phyloP scores from a whole-genome alignment of 2,113 vertebrate species.

The Jacana jacana region DNA sequence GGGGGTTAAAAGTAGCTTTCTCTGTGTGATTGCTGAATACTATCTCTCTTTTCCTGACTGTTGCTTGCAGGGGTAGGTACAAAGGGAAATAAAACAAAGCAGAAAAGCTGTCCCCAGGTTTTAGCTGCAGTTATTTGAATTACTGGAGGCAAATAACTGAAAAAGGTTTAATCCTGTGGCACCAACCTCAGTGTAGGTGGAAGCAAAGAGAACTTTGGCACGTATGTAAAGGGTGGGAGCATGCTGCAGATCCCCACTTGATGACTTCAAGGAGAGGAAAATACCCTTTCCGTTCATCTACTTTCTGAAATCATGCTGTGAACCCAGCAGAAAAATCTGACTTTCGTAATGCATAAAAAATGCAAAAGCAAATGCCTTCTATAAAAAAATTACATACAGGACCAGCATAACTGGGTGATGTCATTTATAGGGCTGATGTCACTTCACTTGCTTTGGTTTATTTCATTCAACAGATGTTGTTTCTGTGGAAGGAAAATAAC shows the following conservation, averaged over 20 bases:
- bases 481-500: background rate
- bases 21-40: background rate
- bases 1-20: background rate
- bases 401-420: background rate
- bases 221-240: background rate
- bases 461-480: background rate
- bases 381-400: background rate
- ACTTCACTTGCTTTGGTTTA: background rate
- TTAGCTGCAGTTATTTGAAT: background rate
- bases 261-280: background rate
- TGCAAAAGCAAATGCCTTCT: background rate
- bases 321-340: background rate
- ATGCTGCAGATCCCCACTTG: background rate
- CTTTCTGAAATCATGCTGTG: constrained; percentile 1
- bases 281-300: background rate
- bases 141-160: background rate
- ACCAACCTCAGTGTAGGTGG: background rate
- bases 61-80: background rate
- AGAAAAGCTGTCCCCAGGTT: background rate
- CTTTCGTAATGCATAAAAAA: background rate
- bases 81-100: background rate
- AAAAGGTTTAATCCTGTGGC: background rate
- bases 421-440: background rate
- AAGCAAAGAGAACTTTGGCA: background rate
- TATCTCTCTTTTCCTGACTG: background rate